Evolutionary conservation across 2,797 vertebrate genomes (phyloP).

Genomic region (Galagoides demidoff): DNA sequence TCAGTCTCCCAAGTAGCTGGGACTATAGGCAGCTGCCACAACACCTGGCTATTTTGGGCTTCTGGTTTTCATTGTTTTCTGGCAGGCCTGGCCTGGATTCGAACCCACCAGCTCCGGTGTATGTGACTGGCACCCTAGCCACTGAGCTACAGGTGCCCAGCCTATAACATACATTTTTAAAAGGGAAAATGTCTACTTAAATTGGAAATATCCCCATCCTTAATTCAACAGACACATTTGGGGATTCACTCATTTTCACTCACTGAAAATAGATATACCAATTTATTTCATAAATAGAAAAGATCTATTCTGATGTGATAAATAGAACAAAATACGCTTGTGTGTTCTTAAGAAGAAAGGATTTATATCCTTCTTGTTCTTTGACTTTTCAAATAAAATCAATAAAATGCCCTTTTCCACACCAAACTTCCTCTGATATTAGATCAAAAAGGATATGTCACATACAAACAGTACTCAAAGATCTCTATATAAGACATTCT

Average conservation of each 20-base stretch:
- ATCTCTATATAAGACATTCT: not conserved
- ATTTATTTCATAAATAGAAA: conserved; percentile 15
- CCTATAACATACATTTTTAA: conserved; percentile 32
- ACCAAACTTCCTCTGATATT: not conserved
- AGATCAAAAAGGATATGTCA: not conserved
- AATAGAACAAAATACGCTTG: conserved; percentile 13
- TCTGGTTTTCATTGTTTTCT: no score
- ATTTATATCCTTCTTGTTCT: not conserved
- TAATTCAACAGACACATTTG: not conserved
- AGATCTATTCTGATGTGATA: conserved; percentile 46
- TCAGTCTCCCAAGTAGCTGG: no score
- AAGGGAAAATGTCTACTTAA: conserved; percentile 31
- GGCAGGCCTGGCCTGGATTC: no score
- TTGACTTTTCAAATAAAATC: conserved; percentile 4
- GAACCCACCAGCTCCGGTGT: no score
- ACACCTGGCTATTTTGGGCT: no score
- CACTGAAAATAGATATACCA: not conserved
- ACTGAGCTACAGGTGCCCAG: no score
- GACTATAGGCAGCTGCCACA: no score
- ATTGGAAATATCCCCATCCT: not conserved
- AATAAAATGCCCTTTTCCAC: not conserved
- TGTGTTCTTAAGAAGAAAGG: conserved; percentile 10
- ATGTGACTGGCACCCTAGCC: no score
- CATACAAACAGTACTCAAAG: not conserved
- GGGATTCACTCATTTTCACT: conserved; percentile 26